Base-by-base conservation (phyloP, 2,113 vertebrate species). In the Rynchops niger region DNA sequence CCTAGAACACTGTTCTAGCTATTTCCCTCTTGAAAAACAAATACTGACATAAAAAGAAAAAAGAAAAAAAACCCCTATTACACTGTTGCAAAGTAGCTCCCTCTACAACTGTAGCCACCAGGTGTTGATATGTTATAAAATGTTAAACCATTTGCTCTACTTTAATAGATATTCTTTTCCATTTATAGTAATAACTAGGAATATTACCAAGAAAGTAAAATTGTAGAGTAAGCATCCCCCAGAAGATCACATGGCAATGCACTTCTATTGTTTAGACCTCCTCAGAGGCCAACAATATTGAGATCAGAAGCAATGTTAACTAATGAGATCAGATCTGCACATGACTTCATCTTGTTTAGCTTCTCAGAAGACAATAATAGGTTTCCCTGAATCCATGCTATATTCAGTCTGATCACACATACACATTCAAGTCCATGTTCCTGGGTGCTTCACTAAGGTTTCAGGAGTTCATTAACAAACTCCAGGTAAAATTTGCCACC, bases 321-420 rank as follows among this genome's bases (percentile, higher is more conserved):
- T 94, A 95, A 96, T 78, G 84, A 95, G 73, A 92, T 95, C 93
- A 87, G 58, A 84, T 38, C 43, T 85, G 71, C 66, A 63, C 62
- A 67, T 86, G 78, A 80, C 78, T 86, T 82, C 91, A 82, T 78
- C 79, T 62, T 50, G 9, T 94, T 96, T 89, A 93, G 86, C 82
- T 90, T 47, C 88, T 95, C 79, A 86, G 63, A 90, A 85, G 55
- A 73, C 71, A 69, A 47, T 90, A 95, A 93, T 71, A 82, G 63
- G 83, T 69, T 76, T 66, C 50, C 78, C 63, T 62, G 88, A 94
- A 79, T 21, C 59, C 38, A 62, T 15, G 29, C 73, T 95, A 26
- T 58, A 79, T 73, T 50, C 42, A 73, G 40, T 43, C 72, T 93
- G 56, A 76, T 70, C 88, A 91, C 36, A 88, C 5, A 56, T 4